phyloP scores from a whole-genome alignment of 2,888 invertebrate genomes.

The Yponomeuta sedellus region DNA sequence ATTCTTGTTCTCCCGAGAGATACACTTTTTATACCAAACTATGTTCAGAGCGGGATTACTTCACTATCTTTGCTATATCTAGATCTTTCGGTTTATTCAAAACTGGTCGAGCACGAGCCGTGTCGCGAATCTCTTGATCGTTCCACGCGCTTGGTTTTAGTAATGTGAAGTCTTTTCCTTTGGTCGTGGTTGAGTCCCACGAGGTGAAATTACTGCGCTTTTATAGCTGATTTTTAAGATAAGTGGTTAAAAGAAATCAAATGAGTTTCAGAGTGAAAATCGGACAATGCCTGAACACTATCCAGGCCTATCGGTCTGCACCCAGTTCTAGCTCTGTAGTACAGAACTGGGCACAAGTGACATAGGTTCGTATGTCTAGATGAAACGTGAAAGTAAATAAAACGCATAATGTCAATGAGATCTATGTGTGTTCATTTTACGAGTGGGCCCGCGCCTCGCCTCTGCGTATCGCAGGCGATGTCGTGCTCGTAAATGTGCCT shows the following conservation, averaged over 20 bases:
- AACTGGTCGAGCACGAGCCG: not conserved
- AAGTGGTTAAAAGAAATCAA: too few species aligned
- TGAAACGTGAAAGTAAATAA: constrained; percentile 27
- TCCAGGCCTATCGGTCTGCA: too few species aligned
- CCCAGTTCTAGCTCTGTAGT: too few species aligned
- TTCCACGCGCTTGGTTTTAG: constrained; percentile 11
- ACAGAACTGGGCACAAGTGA: too few species aligned
- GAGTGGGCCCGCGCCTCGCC: constrained; percentile 37
- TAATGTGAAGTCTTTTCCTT: too few species aligned
- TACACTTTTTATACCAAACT: not conserved
- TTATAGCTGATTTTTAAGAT: too few species aligned
- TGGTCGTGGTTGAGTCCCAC: too few species aligned
- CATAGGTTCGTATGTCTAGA: too few species aligned
- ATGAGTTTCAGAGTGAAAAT: too few species aligned
- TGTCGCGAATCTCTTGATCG: not conserved
- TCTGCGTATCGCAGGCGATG: constrained; percentile 21
- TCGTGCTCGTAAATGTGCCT: constrained; percentile 49
- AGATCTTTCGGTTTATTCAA: not conserved
- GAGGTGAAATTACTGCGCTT: too few species aligned
- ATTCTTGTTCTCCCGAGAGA: constrained; percentile 16
- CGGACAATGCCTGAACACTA: too few species aligned
- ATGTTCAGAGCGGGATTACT: not conserved
- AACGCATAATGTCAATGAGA: constrained; percentile 44
- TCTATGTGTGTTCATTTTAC: constrained; percentile 52
- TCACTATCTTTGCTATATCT: not conserved